Base-by-base conservation (phyloP, 2,113 vertebrate species). In the Aythya baeri region DNA sequence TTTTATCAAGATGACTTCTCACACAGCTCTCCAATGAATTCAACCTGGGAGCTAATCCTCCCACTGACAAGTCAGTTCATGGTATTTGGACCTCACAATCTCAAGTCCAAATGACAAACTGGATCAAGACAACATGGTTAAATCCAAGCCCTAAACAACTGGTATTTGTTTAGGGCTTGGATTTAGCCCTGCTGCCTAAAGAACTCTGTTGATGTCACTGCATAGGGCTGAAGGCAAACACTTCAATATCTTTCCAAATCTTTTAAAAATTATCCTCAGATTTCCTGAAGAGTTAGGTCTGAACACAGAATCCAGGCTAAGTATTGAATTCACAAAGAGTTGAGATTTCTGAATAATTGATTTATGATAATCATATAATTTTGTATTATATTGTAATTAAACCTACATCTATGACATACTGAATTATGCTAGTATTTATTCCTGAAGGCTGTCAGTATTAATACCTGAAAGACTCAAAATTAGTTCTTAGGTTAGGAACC, bases 1-100 rank as follows among this genome's bases (percentile, higher is more conserved):
- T 92, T 91, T 95, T 92, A 85, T 97, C 76, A 86, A 68, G 86
- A 89, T 91, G 96, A 89, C 68, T 94, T 89, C 81, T 92, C 66
- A 76, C 54, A 79, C 23, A 88, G 62, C 65, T 72, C 55, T 74
- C 73, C 38, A 86, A 75, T 49, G 63, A 73, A 93, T 84, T 80
- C 93, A 95, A 77, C 73, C 74, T 91, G 46, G 62, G 41, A 96
- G 58, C 43, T 93, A 91, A 92, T 83, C 43, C 62, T 89, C 18
- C 79, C 68, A 22, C 77, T 93, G 73, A 74, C 61, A 81, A 84
- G 55, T 21, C 68, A 59, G 58, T 86, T 92, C 46, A 25, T 58
- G 41, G 8, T 65, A 21, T 88, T 96, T 83, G 70, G 52, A 55
- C 50, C 71, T 94, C 62, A 91, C 78, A 1, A 63, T 79, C 46